These are phyloP conservation scores for Aphelinus certus DNA, from an alignment of 1,140 invertebrate genomes.

Conservation along the genomic window DNA sequence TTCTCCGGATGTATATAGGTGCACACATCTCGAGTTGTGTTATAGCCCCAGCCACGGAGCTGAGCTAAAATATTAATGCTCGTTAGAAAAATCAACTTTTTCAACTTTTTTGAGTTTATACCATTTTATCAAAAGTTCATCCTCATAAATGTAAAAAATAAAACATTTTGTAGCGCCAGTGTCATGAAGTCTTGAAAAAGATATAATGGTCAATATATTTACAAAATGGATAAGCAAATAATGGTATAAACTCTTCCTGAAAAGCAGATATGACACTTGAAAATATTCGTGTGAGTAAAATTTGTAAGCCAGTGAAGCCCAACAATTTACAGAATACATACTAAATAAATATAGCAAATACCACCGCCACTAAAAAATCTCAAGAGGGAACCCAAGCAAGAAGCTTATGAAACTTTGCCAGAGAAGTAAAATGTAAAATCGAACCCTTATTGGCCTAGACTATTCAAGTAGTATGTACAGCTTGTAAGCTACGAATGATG, in stretches of 20 bases:
- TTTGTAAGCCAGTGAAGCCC: neutral
- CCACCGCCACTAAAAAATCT: too few species aligned
- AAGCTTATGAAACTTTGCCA: too few species aligned
- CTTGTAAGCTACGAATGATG: too few species aligned
- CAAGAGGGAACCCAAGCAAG: too few species aligned
- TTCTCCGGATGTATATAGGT: constrained; percentile 77
- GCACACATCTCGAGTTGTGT: constrained; percentile 76
- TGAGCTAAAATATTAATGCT: constrained; percentile 64
- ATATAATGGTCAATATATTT: neutral
- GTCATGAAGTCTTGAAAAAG: neutral
- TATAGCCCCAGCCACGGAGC: constrained; percentile 76
- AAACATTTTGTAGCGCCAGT: too few species aligned
- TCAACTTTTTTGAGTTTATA: neutral
- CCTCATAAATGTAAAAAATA: too few species aligned
- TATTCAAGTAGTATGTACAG: too few species aligned
- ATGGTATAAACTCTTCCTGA: neutral
- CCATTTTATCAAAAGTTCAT: neutral
- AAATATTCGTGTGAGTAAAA: neutral
- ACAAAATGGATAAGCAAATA: neutral
- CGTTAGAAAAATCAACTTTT: constrained; percentile 15
- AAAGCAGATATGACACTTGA: too few species aligned
- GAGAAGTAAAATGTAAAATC: too few species aligned
- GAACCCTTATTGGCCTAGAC: too few species aligned
- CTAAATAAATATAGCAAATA: too few species aligned
- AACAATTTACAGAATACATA: too few species aligned